Conservation (phyloP, 2,888 invertebrate species). For the Sinopyrophorus schimmeli region DNA sequence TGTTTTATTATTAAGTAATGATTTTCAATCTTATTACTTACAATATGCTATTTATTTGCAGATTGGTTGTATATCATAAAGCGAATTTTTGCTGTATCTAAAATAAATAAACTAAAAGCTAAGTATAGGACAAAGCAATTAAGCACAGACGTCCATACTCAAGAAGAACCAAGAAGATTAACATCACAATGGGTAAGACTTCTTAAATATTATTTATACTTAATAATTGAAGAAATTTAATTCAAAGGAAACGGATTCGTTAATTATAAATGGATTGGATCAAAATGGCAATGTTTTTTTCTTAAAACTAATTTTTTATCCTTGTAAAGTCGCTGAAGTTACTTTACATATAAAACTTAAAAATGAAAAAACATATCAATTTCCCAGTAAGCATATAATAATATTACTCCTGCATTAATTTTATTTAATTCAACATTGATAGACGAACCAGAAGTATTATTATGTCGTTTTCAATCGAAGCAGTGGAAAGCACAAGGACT, state of each 20-base stretch:
- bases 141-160: constrained; percentile 26
- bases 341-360: constrained; percentile 57
- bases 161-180: constrained; percentile 40
- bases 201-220: too few species aligned
- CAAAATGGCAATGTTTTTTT: constrained; percentile 62
- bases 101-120: constrained; percentile 41
- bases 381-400: constrained; percentile 48
- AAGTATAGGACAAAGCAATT: constrained; percentile 31
- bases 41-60: constrained; percentile 33
- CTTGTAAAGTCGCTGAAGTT: constrained; percentile 60
- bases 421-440: constrained; percentile 30
- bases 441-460: constrained; percentile 62
- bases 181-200: constrained; percentile 47
- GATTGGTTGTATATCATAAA: constrained; percentile 47
- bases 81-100: constrained; percentile 40
- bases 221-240: too few species aligned
- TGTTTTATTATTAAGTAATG: background rate
- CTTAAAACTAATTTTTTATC: constrained; percentile 59
- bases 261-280: constrained; percentile 60
- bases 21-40: background rate
- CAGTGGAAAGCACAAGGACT: constrained; percentile 65
- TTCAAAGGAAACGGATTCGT: constrained; percentile 53
- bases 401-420: too few species aligned
- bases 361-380: constrained; percentile 55
- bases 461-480: constrained; percentile 52